Base-by-base conservation (phyloP, 64 coral and sea anemone genomes). In the Trachythela sp. region DNA sequence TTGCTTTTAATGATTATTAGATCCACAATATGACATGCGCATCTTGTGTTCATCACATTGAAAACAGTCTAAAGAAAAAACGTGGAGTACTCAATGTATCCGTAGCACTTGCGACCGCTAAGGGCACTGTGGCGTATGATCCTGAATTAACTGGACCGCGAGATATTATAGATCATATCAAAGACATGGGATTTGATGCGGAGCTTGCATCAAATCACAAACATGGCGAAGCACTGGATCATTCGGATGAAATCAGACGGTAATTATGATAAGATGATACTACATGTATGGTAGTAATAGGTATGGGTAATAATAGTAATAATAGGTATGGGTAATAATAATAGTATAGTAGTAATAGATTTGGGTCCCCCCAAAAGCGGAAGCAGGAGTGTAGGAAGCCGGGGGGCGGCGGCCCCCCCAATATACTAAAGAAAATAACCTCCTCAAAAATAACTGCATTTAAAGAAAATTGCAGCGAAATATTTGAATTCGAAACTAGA, bases 11-110 rank as follows among this genome's bases (percentile, higher is more conserved):
- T 40, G 70, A 14, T 80, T 80, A 36, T 0, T 68, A 98, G 95
- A 98, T 98, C 36, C 87, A 77, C 48, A 93, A 93, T 0, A 99
- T 99, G 96, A 99, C 96, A 2, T 99, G 93, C 26, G 93, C 96
- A 17, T 99, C 96, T 1, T 99, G 96, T 87, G 96, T 99, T 5
- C 96, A 99, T 89, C 80, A 91, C 8, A 99, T 99, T 39, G 96
- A 99, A 89, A 93, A 91, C 36, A 94, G 87, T 35, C 54, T 99
- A 60, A 91, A 85, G 39, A 93, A 94, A 64, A 90, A 54, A 37
- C 86, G 36, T 9, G 96, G 96, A 18, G 91, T 99, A 76, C 77
- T 89, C 22, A 20, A 90, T 32, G 94, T 89, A 13, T 99, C 96
- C 11, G 96, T 99, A 88, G 93, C 96, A 56, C 86, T 99, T 27